phyloP scores from a whole-genome alignment of 1,140 invertebrate species.

The Oppia nitens region DNA sequence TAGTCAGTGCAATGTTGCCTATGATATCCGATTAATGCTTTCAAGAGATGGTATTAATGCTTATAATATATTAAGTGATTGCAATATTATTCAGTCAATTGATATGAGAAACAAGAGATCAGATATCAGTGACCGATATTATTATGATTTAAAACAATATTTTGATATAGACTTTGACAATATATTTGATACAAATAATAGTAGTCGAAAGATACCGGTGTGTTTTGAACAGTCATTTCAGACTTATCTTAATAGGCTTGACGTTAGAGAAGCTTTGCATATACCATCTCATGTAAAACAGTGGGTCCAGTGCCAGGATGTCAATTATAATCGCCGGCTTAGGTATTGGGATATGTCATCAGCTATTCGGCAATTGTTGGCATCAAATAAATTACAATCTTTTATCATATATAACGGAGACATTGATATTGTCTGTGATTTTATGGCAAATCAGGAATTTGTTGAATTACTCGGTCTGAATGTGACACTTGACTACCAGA shows the following conservation, averaged over 20 bases:
- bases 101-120: background rate
- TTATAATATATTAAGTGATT: background rate
- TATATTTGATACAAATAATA: background rate
- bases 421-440: background rate
- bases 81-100: no score
- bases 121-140: background rate
- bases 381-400: background rate
- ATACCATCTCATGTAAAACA: background rate
- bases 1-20: background rate
- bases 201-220: background rate
- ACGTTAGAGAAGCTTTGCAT: background rate
- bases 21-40: background rate
- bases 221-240: background rate
- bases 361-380: background rate
- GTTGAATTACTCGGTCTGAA: conserved; percentile 25
- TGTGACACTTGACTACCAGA: background rate
- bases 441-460: background rate
- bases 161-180: background rate
- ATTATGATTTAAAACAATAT: background rate
- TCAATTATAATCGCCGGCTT: background rate
- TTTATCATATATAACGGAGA: conserved; percentile 1
- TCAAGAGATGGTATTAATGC: background rate
- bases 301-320: background rate
- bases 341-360: background rate
- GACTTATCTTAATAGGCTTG: background rate